Conservation (phyloP, 2,113 vertebrate genomes). For the Gallinago undulata region DNA sequence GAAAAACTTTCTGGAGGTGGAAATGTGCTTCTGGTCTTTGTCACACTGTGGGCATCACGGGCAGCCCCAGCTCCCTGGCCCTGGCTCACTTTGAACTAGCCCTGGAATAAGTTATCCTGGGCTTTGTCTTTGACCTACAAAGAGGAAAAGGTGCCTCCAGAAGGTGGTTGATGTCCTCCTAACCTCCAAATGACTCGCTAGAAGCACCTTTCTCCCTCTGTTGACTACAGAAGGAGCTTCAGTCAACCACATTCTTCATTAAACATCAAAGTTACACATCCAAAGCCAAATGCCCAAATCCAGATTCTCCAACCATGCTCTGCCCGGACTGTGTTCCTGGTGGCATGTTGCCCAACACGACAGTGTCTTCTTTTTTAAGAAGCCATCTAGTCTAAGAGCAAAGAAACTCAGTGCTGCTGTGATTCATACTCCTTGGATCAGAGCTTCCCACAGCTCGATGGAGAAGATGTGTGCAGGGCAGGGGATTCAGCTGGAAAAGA, state of each 20-base stretch:
- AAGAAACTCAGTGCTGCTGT: background rate
- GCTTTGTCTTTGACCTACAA: background rate
- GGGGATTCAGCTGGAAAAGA: background rate
- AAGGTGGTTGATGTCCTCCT: background rate
- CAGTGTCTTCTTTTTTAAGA: background rate
- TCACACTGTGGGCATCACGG: fast-evolving
- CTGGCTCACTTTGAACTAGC: background rate
- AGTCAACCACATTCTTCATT: background rate
- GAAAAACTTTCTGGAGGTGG: background rate
- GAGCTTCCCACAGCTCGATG: background rate
- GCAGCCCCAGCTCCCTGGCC: background rate
- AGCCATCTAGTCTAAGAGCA: background rate
- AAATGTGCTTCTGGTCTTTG: background rate
- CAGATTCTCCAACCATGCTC: background rate
- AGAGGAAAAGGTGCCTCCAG: background rate
- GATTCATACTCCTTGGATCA: background rate
- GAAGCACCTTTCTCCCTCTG: background rate
- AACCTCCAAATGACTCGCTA: fast-evolving
- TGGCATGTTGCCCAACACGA: background rate
- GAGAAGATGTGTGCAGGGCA: background rate
- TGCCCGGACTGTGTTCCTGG: background rate
- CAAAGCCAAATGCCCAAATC: background rate
- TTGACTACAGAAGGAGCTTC: background rate
- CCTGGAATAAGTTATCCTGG: background rate
- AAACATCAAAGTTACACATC: background rate